Conservation (phyloP, 2,797 vertebrate genomes). For the Falco cherrug region DNA sequence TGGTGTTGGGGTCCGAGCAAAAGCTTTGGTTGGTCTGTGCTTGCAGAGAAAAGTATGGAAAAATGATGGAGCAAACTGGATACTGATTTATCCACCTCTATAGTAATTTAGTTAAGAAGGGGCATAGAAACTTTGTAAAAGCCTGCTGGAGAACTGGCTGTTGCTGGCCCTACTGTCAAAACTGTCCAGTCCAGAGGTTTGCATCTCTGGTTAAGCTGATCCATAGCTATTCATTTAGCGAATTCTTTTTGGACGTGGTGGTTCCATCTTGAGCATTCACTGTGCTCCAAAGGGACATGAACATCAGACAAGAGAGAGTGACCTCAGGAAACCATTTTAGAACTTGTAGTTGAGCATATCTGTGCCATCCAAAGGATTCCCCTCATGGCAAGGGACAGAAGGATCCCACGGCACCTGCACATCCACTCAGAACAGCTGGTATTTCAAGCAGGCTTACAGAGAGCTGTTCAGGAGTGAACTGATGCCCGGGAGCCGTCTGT, state of each 20-base stretch:
- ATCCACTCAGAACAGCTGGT: background rate
- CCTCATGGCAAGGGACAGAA: background rate
- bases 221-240: background rate
- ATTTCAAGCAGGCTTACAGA: slow-evolving; percentile 1
- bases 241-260: background rate
- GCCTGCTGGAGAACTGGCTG: background rate
- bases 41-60: background rate
- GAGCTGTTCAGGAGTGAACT: background rate
- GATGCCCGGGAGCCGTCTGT: background rate
- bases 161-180: background rate
- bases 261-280: background rate
- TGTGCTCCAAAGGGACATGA: background rate
- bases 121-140: background rate
- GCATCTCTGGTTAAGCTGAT: background rate
- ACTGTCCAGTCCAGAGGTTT: background rate
- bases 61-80: background rate
- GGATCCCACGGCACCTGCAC: background rate
- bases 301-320: background rate
- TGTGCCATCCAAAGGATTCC: background rate
- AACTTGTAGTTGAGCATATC: background rate
- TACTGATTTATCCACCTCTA: background rate
- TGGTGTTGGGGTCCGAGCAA: background rate
- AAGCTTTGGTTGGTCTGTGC: background rate
- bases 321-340: background rate
- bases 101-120: background rate